Evolutionary conservation across 2,797 vertebrate genomes (phyloP).

Genomic region (Dicrostonyx torquatus): DNA sequence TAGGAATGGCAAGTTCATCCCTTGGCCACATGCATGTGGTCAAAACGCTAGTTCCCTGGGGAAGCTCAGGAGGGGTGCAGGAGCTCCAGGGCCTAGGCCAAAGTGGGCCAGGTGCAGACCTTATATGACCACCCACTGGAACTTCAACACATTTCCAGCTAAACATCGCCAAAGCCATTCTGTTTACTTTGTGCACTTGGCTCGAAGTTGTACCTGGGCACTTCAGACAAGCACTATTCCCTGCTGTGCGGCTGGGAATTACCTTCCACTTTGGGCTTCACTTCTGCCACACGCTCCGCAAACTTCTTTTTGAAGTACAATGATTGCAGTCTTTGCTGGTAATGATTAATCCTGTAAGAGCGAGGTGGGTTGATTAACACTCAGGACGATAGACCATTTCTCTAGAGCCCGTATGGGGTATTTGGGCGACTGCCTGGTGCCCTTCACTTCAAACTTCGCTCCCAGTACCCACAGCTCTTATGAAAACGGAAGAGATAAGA

Average conservation of each 20-base stretch:
- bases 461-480: background rate
- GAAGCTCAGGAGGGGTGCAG: background rate
- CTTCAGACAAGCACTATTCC: background rate
- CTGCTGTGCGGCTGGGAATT: constrained; percentile 57
- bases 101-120: background rate
- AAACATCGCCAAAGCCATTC: background rate
- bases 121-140: background rate
- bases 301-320: constrained; percentile 98
- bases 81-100: background rate
- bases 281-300: constrained; percentile 93
- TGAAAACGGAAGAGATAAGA: background rate
- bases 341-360: constrained; percentile 94
- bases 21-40: background rate
- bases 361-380: constrained; percentile 40
- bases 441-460: background rate
- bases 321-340: constrained; percentile 94
- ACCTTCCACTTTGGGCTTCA: constrained; percentile 97
- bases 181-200: background rate
- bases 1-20: background rate
- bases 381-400: constrained; percentile 46
- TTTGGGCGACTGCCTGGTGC: constrained; percentile 11
- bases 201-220: background rate
- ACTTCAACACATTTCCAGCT: background rate
- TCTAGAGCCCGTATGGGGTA: background rate
- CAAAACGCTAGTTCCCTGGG: background rate